phyloP scores from a whole-genome alignment of 1,140 invertebrate species.

The Drosophila orosa region DNA sequence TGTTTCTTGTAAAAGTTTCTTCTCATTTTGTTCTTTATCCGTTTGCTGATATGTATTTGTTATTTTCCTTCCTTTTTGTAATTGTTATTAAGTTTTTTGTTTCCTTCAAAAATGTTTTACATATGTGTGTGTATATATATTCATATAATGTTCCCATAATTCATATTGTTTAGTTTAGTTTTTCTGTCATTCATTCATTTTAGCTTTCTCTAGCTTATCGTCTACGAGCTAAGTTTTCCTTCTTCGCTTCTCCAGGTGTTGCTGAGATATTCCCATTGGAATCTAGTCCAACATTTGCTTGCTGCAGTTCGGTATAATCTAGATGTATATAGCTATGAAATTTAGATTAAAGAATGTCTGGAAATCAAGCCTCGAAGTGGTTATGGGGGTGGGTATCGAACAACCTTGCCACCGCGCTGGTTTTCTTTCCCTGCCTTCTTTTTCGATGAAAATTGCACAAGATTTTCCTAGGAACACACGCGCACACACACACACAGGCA shows the following conservation, averaged over 20 bases:
- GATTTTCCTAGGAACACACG: conserved; percentile 24
- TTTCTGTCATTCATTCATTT: conserved; percentile 35
- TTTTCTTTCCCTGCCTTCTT: conserved; percentile 16
- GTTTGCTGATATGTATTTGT: conserved; percentile 83
- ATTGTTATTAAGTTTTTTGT: conserved; percentile 36
- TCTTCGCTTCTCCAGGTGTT: conserved; percentile 4
- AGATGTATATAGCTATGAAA: conserved; percentile 47
- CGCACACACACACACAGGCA: conserved; percentile 29
- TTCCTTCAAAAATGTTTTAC: conserved; percentile 64
- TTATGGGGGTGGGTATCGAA: conserved; percentile 33
- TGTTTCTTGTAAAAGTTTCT: conserved; percentile 62
- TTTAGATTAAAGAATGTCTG: conserved; percentile 59
- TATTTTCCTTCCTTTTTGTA: conserved; percentile 67
- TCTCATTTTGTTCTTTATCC: conserved; percentile 51
- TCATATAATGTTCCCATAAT: conserved; percentile 84
- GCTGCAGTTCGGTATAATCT: conserved; percentile 43
- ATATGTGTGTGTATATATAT: conserved; percentile 55
- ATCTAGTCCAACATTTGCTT: conserved; percentile 34
- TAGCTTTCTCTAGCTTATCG: conserved; percentile 65
- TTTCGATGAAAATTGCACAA: conserved; percentile 46
- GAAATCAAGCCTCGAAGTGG: conserved; percentile 49
- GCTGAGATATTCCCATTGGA: conserved; percentile 29
- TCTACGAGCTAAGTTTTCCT: conserved; percentile 55
- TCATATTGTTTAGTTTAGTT: conserved; percentile 80
- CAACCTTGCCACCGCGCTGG: conserved; percentile 47